These are phyloP conservation scores for Prionailurus viverrinus DNA, from an alignment of 2,113 vertebrate species.

Conservation along the genomic window DNA sequence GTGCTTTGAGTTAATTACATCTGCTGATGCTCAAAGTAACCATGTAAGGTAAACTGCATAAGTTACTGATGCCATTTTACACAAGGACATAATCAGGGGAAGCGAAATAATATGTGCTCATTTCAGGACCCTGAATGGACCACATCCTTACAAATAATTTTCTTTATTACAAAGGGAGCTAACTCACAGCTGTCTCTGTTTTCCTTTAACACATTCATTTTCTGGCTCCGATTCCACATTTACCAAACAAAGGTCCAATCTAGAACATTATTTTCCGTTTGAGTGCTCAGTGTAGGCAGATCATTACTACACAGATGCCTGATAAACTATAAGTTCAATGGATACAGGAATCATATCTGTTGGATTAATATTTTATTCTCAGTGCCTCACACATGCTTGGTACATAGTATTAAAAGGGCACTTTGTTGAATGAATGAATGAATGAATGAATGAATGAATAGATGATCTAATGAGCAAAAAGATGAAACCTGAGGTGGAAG, in stretches of 20 bases:
- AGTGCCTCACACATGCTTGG: background rate
- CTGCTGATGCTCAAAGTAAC: background rate
- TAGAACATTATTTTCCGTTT: conserved; percentile 23
- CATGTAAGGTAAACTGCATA: conserved; percentile 2
- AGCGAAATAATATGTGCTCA: conserved; percentile 21
- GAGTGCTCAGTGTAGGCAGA: background rate
- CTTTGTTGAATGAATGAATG: background rate
- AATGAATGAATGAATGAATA: background rate
- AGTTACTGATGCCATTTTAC: background rate
- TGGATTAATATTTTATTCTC: background rate
- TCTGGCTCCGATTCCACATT: background rate
- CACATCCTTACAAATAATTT: background rate
- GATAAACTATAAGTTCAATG: background rate
- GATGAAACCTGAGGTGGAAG: background rate
- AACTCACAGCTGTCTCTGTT: conserved; percentile 20
- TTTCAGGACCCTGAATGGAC: conserved; percentile 4
- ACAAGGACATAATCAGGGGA: conserved; percentile 20
- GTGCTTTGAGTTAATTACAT: background rate
- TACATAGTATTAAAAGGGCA: background rate
- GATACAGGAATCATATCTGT: background rate
- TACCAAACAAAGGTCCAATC: background rate
- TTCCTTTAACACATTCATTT: conserved; percentile 16
- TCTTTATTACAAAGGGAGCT: conserved; percentile 8
- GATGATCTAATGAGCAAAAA: background rate
- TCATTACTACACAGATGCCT: background rate